phyloP scores from a whole-genome alignment of 2,797 vertebrate species.

The Myripristis murdjan region DNA sequence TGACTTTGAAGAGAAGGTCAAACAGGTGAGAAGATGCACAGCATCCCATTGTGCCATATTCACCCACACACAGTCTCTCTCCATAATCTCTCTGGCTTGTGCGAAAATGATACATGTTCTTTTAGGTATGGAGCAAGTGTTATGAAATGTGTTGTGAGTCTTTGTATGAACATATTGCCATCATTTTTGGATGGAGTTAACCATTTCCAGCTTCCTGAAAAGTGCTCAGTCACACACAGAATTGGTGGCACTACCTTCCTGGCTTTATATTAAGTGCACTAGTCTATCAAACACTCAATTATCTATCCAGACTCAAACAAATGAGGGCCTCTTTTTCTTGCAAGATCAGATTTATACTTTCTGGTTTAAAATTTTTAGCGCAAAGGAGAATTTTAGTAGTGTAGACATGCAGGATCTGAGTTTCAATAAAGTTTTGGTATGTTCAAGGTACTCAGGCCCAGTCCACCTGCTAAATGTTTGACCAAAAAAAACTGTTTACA shows the following conservation, averaged over 20 bases:
- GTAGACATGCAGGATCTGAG: neutral
- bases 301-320: neutral
- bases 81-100: neutral
- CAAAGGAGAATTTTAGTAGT: neutral
- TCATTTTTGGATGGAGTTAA: neutral
- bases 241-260: neutral
- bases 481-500: too few species aligned
- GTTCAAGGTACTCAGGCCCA: neutral
- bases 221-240: constrained; percentile 7
- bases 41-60: constrained; percentile 8
- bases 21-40: constrained; percentile 88
- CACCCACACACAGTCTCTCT: neutral
- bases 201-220: neutral
- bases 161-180: neutral
- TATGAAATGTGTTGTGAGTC: neutral
- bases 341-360: too few species aligned
- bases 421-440: neutral
- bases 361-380: neutral
- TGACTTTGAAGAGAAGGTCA: constrained; percentile 99
- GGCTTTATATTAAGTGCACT: neutral
- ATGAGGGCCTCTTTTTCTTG: neutral
- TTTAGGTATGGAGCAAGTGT: neutral
- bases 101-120: neutral
- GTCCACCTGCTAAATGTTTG: neutral
- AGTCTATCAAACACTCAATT: neutral